These are phyloP conservation scores for Neopelma chrysocephalum DNA, from an alignment of 2,797 vertebrate genomes.

Conservation along the genomic window DNA sequence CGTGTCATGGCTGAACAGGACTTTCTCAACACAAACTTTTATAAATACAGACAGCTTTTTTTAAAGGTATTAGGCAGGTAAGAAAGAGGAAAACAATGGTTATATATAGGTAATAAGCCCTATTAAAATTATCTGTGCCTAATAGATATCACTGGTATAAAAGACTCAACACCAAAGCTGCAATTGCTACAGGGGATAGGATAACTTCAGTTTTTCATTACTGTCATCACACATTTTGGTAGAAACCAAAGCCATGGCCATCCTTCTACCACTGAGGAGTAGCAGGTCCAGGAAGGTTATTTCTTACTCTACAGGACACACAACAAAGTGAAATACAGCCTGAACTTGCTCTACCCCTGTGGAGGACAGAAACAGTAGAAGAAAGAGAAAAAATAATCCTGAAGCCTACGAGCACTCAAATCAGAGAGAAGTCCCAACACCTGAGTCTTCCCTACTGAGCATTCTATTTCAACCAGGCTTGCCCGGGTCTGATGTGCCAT, in stretches of 20 bases:
- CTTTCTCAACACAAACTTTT: not conserved
- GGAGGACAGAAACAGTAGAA: not conserved
- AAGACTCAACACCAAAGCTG: not conserved
- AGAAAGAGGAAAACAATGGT: not conserved
- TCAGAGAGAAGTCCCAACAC: not conserved
- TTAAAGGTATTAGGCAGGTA: not conserved
- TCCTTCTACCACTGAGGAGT: not conserved
- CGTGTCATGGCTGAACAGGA: not conserved
- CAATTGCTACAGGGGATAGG: not conserved
- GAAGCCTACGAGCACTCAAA: rapidly evolving
- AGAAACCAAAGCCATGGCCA: not conserved
- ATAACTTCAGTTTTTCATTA: not conserved
- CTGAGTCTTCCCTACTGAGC: not conserved
- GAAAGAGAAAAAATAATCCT: not conserved
- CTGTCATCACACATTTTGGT: not conserved
- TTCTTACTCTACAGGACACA: not conserved
- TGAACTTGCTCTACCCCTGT: not conserved
- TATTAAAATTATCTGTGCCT: not conserved
- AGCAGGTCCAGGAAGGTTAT: not conserved
- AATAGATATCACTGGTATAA: not conserved
- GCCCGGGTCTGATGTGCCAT: not conserved
- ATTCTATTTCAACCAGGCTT: not conserved
- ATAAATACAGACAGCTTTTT: not conserved
- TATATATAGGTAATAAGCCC: not conserved
- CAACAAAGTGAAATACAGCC: not conserved